Evolutionary conservation across 2,888 invertebrate species (phyloP), one percentile per base, ranked within the genome.

Genomic region (Tribolium freemani): DNA sequence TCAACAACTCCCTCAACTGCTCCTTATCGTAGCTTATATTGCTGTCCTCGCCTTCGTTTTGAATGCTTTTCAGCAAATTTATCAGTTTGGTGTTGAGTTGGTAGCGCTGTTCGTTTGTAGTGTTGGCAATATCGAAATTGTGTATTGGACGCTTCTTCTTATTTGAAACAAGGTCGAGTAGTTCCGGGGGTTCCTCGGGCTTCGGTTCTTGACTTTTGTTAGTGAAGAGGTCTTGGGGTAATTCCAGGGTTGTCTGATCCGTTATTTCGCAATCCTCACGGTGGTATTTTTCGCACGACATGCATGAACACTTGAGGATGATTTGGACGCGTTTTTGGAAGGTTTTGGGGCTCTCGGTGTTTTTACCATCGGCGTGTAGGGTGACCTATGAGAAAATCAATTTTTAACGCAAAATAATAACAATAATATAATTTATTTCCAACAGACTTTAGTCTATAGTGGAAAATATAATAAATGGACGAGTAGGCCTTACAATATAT

Each of bases 271-370:
- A 87, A 66, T 88, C 88, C 26, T 85, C 85, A 5, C 84, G 83
- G 1, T 86, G 86, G 45, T 86, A 86, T 69, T 89, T 89, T 74
- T 88, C 88, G 78, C 91, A 92, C 0, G 90, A 89, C 71, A 89
- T 88, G 81, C 92, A 92, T 10, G 90, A 90, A 79, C 92, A 92
- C 77, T 91, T 91, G 10, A 89, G 89, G 69, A 92, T 92, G 66
- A 91, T 89, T 82, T 92, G 90, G 0, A 92, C 91, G 16, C 89
- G 87, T 83, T 91, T 91, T 70, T 89, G 88, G 80, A 90, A 86
- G 9, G 87, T 88, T 71, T 87, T 86, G 0, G 89, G 86, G 6
- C 87, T 88, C 68, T 88, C 88, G 1, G 86, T 84, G 53, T 88
- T 89, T 76, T 88, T 88, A 45, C 85, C 87, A 77, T 91, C 91